phyloP scores from a whole-genome alignment of 2,888 invertebrate genomes.

The Drosophila nigricruria region DNA sequence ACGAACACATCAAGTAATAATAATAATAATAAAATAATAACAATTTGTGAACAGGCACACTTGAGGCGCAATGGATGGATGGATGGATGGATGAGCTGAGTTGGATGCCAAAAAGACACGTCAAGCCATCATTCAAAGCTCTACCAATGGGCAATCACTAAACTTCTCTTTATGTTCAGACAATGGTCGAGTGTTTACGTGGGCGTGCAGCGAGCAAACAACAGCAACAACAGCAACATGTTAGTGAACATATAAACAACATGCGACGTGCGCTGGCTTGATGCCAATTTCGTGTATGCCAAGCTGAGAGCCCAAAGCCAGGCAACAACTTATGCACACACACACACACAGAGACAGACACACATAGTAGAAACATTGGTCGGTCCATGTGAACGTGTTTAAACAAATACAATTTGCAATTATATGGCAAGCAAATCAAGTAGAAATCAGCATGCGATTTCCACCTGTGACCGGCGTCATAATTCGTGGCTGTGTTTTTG shows the following conservation, averaged over 20 bases:
- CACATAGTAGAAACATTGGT: not conserved
- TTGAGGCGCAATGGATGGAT: conserved; percentile 26
- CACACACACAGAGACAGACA: conserved; percentile 13
- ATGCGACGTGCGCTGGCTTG: conserved; percentile 68
- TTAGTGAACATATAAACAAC: conserved; percentile 58
- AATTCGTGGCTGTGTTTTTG: conserved; percentile 79
- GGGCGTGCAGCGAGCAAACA: conserved; percentile 59
- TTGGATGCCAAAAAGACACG: conserved; percentile 46
- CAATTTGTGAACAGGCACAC: conserved; percentile 56
- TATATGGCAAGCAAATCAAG: conserved; percentile 81
- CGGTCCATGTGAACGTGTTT: conserved; percentile 69
- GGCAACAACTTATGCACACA: not conserved
- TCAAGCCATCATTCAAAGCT: conserved; percentile 75
- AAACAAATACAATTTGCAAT: conserved; percentile 79
- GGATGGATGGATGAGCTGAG: conserved; percentile 29
- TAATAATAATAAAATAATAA: conserved; percentile 49
- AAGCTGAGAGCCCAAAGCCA: conserved; percentile 29
- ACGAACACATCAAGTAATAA: conserved; percentile 32
- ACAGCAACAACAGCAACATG: conserved; percentile 34
- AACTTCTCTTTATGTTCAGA: conserved; percentile 28
- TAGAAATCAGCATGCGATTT: conserved; percentile 79
- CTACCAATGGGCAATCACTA: conserved; percentile 51
- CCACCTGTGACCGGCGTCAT: conserved; percentile 80
- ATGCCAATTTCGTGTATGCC: conserved; percentile 66
- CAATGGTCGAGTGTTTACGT: conserved; percentile 61